phyloP scores from a whole-genome alignment of 2,113 vertebrate genomes.

The Numenius arquata region DNA sequence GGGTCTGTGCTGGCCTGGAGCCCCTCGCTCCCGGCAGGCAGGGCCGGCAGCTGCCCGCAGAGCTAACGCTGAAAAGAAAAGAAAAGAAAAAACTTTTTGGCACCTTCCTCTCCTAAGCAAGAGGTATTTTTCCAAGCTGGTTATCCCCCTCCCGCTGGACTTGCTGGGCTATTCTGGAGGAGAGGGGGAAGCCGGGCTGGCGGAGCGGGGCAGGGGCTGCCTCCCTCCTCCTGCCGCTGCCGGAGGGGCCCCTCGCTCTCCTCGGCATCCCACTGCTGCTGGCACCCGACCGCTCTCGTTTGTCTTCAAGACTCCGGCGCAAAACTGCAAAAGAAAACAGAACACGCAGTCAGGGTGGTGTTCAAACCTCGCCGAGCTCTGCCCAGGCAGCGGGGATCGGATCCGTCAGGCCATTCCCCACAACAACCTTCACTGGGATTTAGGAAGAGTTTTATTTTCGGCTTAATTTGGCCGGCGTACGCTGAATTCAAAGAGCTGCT shows the following conservation, averaged over 20 bases:
- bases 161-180: not conserved
- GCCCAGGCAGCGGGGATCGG: not conserved
- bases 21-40: not conserved
- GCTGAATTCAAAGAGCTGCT: not conserved
- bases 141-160: not conserved
- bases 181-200: not conserved
- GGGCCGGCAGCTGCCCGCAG: not conserved
- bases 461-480: accelerated
- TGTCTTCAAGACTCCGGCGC: not conserved
- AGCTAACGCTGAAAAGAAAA: not conserved
- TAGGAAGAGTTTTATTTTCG: not conserved
- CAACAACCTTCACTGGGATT: not conserved
- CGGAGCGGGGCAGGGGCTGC: not conserved
- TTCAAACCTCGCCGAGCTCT: not conserved
- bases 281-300: not conserved
- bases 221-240: not conserved
- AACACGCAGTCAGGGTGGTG: accelerated
- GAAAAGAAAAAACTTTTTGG: not conserved
- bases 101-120: not conserved
- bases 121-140: not conserved
- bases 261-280: accelerated
- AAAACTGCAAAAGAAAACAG: not conserved
- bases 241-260: not conserved
- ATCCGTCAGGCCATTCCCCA: not conserved
- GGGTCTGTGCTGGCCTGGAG: not conserved